Percentiles rank a stretch among this genome's conserved stretches.
phyloP scores from a whole-genome alignment of 2,797 vertebrate species.

The Microctenopoma stevenorrisi region DNA sequence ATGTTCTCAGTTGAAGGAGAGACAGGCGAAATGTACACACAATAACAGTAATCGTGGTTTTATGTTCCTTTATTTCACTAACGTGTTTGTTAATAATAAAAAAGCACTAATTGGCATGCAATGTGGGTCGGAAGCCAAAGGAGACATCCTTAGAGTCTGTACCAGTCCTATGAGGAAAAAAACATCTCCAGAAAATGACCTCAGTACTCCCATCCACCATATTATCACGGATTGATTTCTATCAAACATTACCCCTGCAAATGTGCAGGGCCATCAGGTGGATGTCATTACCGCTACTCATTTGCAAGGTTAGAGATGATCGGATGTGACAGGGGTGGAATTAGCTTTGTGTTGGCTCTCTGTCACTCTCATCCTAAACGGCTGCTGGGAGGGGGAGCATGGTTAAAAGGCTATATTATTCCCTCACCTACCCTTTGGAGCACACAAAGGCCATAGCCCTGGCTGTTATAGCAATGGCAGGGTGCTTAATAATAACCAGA shows the following conservation, averaged over 20 bases:
- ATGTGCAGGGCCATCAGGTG: constrained; percentile 87
- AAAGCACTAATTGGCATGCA: constrained; percentile 7
- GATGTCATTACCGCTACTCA: constrained; percentile 86
- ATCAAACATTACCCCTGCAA: constrained; percentile 77
- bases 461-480: constrained; percentile 3
- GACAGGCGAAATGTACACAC: too few relatives aligned
- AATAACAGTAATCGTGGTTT: not conserved
- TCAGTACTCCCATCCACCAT: constrained; percentile 56
- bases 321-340: constrained; percentile 91
- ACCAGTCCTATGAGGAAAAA: constrained; percentile 47
- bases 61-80: constrained; percentile 5
- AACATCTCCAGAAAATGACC: constrained; percentile 62
- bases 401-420: constrained; percentile 95
- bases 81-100: constrained; percentile 1
- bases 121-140: constrained; percentile 29
- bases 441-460: constrained; percentile 48
- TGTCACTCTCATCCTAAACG: constrained; percentile 89
- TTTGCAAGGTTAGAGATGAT: constrained; percentile 89
- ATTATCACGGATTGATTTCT: constrained; percentile 75
- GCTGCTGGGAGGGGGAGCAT: constrained; percentile 88
- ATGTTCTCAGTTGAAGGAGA: too few relatives aligned
- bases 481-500: too few relatives aligned
- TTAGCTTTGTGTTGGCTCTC: constrained; percentile 91
- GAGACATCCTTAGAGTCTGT: constrained; percentile 25
- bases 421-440: constrained; percentile 56